Percentiles rank a stretch among this genome's conserved stretches.
Evolutionary conservation across 2,888 invertebrate genomes (phyloP).

Genomic region (Eubasilissa splendida): DNA sequence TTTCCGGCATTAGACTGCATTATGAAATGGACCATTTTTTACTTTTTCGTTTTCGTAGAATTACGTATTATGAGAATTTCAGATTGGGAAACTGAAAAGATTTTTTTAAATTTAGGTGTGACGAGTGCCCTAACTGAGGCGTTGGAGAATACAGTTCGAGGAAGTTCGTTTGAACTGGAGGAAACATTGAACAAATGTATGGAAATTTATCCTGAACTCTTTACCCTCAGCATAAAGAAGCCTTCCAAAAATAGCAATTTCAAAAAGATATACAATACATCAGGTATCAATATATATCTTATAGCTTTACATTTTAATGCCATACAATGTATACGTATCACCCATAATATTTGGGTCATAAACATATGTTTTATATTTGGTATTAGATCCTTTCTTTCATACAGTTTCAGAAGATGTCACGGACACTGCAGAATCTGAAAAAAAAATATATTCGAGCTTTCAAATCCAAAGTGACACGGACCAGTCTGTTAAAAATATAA

Average conservation of each 20-base stretch:
- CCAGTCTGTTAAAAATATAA: slow-evolving; percentile 4
- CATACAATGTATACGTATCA: too few species aligned
- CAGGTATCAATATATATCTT: slow-evolving; percentile 35
- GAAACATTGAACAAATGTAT: slow-evolving; percentile 68
- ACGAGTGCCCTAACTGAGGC: slow-evolving; percentile 74
- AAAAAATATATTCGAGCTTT: slow-evolving; percentile 32
- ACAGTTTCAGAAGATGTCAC: slow-evolving; percentile 49
- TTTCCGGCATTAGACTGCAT: too few species aligned
- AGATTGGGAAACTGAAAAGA: not conserved
- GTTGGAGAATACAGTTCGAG: slow-evolving; percentile 73
- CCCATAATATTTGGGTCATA: too few species aligned
- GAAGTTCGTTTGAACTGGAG: slow-evolving; percentile 69
- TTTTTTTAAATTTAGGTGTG: slow-evolving; percentile 65
- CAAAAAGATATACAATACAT: slow-evolving; percentile 55
- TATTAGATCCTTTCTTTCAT: not conserved
- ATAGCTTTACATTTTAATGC: too few species aligned
- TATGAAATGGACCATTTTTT: too few species aligned
- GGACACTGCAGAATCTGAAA: slow-evolving; percentile 38
- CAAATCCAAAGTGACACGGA: slow-evolving; percentile 36
- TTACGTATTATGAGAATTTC: too few species aligned
- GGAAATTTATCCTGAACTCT: slow-evolving; percentile 70
- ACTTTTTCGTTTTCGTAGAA: too few species aligned
- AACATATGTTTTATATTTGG: too few species aligned
- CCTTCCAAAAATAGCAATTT: slow-evolving; percentile 52
- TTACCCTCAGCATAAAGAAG: slow-evolving; percentile 62